phyloP scores from a whole-genome alignment of 2,113 vertebrate species.

The Cynopterus brachyotis region DNA sequence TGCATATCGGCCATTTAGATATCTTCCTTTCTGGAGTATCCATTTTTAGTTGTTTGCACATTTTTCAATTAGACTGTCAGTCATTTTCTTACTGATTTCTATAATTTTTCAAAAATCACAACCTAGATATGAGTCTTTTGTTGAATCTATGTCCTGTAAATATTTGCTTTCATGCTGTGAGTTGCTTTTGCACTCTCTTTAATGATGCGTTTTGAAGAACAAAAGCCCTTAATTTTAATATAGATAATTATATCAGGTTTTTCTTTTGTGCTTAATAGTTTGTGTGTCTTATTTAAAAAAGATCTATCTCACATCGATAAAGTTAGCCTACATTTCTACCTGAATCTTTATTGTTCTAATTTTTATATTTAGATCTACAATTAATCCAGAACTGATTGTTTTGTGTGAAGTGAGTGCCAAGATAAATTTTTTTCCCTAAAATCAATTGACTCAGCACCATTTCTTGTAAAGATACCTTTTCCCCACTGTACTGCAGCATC shows the following conservation, averaged over 20 bases:
- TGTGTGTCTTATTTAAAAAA: background rate
- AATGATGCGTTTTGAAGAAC: background rate
- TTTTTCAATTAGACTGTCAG: background rate
- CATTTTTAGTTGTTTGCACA: background rate
- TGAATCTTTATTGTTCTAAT: background rate
- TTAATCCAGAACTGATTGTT: background rate
- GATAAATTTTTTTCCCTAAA: background rate
- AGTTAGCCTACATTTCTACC: background rate
- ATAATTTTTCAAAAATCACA: background rate
- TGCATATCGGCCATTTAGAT: background rate
- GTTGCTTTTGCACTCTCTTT: background rate
- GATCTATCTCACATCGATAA: background rate
- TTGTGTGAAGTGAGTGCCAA: background rate
- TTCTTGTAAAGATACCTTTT: background rate
- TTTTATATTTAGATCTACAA: background rate
- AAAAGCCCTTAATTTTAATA: background rate
- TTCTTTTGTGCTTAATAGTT: background rate
- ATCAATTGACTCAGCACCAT: background rate
- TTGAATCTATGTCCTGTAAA: background rate
- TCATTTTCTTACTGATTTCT: conserved; percentile 9
- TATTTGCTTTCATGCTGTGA: background rate
- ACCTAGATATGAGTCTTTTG: background rate
- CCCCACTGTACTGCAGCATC: rapidly evolving
- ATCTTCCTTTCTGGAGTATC: background rate
- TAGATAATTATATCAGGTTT: background rate